These are phyloP conservation scores for Spicauda simplicius DNA, from an alignment of 2,888 invertebrate species.

Conservation along the genomic window DNA sequence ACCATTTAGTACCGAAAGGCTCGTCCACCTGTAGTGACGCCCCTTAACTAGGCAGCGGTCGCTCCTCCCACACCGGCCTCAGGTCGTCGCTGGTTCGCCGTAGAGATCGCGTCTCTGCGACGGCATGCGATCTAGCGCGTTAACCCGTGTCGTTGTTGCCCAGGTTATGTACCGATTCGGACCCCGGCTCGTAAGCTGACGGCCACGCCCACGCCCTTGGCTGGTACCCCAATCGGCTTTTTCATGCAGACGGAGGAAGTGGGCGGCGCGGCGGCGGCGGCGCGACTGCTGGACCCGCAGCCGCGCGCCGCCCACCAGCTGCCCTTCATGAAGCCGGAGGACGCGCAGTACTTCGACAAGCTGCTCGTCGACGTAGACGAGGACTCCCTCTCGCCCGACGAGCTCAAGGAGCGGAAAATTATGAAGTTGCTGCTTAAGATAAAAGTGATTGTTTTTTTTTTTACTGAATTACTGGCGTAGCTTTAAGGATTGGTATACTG, in stretches of 20 bases:
- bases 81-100: neutral
- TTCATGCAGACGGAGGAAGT: constrained; percentile 97
- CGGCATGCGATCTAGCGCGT: constrained; percentile 41
- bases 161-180: constrained; percentile 96
- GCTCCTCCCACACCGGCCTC: neutral
- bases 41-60: no score
- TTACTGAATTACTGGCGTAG: no score
- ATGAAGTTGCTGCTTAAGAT: constrained; percentile 99
- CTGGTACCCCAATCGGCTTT: constrained; percentile 96
- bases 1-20: no score
- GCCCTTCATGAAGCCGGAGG: constrained; percentile 99
- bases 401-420: constrained; percentile 99
- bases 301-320: constrained; percentile 96
- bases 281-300: constrained; percentile 95
- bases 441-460: constrained; percentile 80
- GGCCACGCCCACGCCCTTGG: constrained; percentile 99
- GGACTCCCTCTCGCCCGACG: constrained; percentile 96
- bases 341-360: constrained; percentile 99
- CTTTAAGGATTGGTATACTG: no score
- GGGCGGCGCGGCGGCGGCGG: constrained; percentile 92
- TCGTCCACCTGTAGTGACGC: no score
- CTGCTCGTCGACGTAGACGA: constrained; percentile 99
- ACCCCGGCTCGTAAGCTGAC: constrained; percentile 99
- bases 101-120: neutral
- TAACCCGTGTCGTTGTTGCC: constrained; percentile 59